Percentiles rank a stretch among this genome's conserved stretches.
phyloP scores from a whole-genome alignment of 1,140 invertebrate genomes.

The Oppia nitens region DNA sequence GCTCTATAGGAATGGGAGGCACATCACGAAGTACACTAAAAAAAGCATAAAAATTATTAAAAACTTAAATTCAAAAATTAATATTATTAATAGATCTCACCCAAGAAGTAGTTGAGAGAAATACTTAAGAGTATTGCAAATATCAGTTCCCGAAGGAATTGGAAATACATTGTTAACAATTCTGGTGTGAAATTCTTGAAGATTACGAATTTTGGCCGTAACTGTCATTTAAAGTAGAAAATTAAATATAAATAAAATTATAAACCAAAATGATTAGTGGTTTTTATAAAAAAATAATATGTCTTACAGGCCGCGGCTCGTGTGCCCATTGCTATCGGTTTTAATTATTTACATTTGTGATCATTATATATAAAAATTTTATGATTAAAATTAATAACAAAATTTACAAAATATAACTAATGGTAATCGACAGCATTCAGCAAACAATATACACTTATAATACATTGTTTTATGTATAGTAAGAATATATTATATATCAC shows the following conservation, averaged over 20 bases:
- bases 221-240: conserved; percentile 28
- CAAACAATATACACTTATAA: neutral
- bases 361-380: too few relatives aligned
- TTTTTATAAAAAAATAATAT: neutral
- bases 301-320: neutral
- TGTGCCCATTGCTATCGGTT: neutral
- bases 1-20: conserved; percentile 67
- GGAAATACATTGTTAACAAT: conserved; percentile 78
- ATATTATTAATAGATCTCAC: too few relatives aligned
- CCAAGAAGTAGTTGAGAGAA: conserved; percentile 88
- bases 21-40: conserved; percentile 86
- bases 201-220: conserved; percentile 86
- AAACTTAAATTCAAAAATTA: neutral
- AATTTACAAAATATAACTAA: too few relatives aligned
- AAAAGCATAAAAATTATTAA: conserved; percentile 21
- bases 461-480: too few relatives aligned
- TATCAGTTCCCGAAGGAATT: conserved; percentile 78
- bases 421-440: too few relatives aligned
- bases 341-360: conserved; percentile 1
- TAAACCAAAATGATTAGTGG: neutral
- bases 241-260: neutral
- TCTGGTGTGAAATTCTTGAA: conserved; percentile 87
- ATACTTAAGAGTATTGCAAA: conserved; percentile 91
- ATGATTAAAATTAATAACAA: neutral
- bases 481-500: too few relatives aligned